phyloP scores from a whole-genome alignment of 2,888 invertebrate species.

The Periphyllus acericola region DNA sequence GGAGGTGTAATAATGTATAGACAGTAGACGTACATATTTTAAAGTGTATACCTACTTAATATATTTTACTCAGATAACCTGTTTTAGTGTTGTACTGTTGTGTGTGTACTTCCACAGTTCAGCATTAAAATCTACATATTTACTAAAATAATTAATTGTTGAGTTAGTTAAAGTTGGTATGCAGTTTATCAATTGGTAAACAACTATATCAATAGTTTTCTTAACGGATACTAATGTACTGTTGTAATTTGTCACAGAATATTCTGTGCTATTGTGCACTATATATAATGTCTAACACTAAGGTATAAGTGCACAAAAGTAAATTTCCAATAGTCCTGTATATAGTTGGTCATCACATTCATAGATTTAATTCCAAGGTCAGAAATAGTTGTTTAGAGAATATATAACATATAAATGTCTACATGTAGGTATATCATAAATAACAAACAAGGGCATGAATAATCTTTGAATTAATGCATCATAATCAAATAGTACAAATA shows the following conservation, averaged over 20 bases:
- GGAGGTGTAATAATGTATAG: too few species aligned
- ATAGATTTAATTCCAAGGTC: slow-evolving; percentile 22
- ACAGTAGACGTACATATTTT: too few species aligned
- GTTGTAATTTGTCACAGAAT: too few species aligned
- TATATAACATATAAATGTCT: slow-evolving; percentile 4
- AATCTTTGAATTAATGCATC: background rate
- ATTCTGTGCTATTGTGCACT: too few species aligned
- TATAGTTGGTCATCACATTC: background rate
- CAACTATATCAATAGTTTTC: too few species aligned
- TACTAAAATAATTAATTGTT: too few species aligned
- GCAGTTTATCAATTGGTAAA: background rate
- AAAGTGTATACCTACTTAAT: too few species aligned
- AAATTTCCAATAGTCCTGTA: slow-evolving; percentile 6
- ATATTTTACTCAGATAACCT: too few species aligned
- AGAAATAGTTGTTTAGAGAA: slow-evolving; percentile 38
- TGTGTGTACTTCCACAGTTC: background rate
- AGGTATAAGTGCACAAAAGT: too few species aligned
- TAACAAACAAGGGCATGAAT: slow-evolving; percentile 26
- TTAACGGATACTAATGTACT: background rate
- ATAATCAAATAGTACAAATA: background rate
- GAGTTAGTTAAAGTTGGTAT: background rate
- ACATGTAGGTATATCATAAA: slow-evolving; percentile 31
- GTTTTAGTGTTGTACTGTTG: too few species aligned
- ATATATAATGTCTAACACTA: too few species aligned
- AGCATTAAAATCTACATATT: slow-evolving; percentile 10